phyloP scores from a whole-genome alignment of 2,888 invertebrate species.

The Drosophila multiciliata region DNA sequence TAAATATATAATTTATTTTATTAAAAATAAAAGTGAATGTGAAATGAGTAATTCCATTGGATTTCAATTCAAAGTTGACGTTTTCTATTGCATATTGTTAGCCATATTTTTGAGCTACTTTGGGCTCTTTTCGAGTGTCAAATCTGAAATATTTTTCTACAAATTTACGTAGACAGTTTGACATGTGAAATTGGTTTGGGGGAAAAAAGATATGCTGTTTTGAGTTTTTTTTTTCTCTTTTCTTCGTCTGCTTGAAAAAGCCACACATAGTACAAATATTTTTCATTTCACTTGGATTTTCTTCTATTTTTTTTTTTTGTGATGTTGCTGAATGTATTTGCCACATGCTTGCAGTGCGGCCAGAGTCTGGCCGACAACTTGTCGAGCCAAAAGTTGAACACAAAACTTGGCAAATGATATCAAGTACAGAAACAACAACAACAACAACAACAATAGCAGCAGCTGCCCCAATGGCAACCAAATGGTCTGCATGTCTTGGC shows the following conservation, averaged over 20 bases:
- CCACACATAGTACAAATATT: slow-evolving; percentile 24
- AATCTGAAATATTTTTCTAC: slow-evolving; percentile 37
- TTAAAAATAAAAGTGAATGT: not conserved
- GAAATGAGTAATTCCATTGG: not conserved
- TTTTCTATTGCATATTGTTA: not conserved
- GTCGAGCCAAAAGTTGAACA: slow-evolving; percentile 49
- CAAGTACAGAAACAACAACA: slow-evolving; percentile 46
- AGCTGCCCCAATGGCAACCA: slow-evolving; percentile 54
- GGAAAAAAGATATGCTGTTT: slow-evolving; percentile 16
- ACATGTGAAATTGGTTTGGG: slow-evolving; percentile 42
- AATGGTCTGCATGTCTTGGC: slow-evolving; percentile 67
- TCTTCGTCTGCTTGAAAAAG: slow-evolving; percentile 12
- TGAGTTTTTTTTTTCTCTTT: not conserved
- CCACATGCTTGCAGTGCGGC: slow-evolving; percentile 30
- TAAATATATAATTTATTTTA: not conserved
- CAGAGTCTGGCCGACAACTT: slow-evolving; percentile 46
- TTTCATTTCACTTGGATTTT: slow-evolving; percentile 7
- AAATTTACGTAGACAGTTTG: slow-evolving; percentile 38
- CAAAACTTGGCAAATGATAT: slow-evolving; percentile 69
- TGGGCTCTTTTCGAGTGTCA: slow-evolving; percentile 31
- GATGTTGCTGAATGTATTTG: slow-evolving; percentile 20
- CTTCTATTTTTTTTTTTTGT: slow-evolving; percentile 1
- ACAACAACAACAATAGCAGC: slow-evolving; percentile 27
- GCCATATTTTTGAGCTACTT: slow-evolving; percentile 17
- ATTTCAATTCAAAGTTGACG: not conserved